Evolutionary conservation across 2,888 invertebrate species (phyloP).

Genomic region (Yponomeuta cagnagella): DNA sequence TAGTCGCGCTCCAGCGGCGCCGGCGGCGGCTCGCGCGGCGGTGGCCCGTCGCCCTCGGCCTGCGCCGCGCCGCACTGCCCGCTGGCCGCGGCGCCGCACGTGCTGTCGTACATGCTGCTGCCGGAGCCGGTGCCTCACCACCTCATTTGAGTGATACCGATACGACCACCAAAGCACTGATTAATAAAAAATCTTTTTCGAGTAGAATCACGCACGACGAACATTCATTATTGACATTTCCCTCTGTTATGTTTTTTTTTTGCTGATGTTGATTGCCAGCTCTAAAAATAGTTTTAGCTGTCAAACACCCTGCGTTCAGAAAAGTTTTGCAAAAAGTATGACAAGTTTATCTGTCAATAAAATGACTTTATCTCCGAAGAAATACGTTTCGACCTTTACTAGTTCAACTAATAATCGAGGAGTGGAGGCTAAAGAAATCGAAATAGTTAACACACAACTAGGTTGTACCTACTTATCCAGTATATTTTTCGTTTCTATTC

Average conservation of each 20-base stretch:
- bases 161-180: background rate
- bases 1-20: conserved; percentile 79
- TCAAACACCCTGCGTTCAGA: background rate
- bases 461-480: conserved; percentile 1
- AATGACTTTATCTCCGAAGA: conserved; percentile 26
- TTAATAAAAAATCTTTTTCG: conserved; percentile 9
- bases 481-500: too few species aligned
- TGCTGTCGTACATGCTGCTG: conserved; percentile 79
- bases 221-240: conserved; percentile 11
- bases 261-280: background rate
- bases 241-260: background rate
- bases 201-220: background rate
- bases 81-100: conserved; percentile 82
- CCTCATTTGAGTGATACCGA: background rate
- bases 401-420: conserved; percentile 34
- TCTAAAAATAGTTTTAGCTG: background rate
- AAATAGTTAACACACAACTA: conserved; percentile 25
- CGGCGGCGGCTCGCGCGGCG: conserved; percentile 77
- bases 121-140: background rate
- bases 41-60: conserved; percentile 77
- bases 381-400: conserved; percentile 26
- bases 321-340: background rate
- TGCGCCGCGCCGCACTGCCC: conserved; percentile 79
- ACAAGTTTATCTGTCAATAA: background rate
- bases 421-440: conserved; percentile 38